Evolutionary conservation across 2,888 invertebrate genomes (phyloP), one percentile per base, ranked within the genome.

Genomic region (Pheosia gnoma): DNA sequence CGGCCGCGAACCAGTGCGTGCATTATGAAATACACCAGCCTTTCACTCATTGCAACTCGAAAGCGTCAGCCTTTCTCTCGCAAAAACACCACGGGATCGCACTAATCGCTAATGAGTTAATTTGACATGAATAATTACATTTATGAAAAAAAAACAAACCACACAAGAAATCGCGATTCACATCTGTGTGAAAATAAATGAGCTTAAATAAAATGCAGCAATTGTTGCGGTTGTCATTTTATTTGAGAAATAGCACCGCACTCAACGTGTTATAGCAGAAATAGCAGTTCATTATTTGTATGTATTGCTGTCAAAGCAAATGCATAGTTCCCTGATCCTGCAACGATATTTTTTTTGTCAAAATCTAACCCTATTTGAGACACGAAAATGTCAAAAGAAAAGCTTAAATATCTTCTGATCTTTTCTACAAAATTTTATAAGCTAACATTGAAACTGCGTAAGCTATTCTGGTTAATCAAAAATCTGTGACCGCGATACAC

Each of bases 31-130:
- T 67, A 71, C 47, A 61, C 47, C 47, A 47, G n/a, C 77, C 81
- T 81, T 81, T 81, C 80, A 79, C 80, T 75, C 55, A 59, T 64
- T 80, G 81, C 81, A 80, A 45, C 74, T 67, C 64, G 74, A 75
- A 73, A 79, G 79, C 73, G 66, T 58, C 64, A 68, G 70, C 77
- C 74, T 78, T 75, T 80, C 79, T 78, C 76, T 78, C 72, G 72
- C 74, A 81, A 81, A 76, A 75, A 76, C 73, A 72, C 66, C 55
- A 56, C 57, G 63, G 59, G 59, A 72, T 61, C 67, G 66, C 61
- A 66, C 57, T 59, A 62, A 75, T 62, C 56, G 47, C 57, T 71
- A 69, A 72, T 69, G 58, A 65, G 62, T 67, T 66, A 63, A 62
- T 68, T 71, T 67, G 68, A 63, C 62, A 71, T 59, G 59, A 70